Evolutionary conservation across 1,140 invertebrate species (phyloP).

Genomic region (Apocrypta bakeri): DNA sequence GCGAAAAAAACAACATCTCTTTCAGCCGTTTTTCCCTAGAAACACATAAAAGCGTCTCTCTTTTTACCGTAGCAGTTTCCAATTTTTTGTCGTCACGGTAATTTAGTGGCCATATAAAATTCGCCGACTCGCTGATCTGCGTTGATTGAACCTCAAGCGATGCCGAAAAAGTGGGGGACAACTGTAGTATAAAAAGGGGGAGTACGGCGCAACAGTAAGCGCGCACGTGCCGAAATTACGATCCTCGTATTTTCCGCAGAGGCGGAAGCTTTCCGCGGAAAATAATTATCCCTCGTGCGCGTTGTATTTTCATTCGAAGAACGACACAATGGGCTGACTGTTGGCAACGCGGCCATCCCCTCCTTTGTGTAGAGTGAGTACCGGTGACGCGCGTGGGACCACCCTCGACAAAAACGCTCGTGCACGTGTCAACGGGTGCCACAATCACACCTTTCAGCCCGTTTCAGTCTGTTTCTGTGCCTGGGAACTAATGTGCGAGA

Average conservation of each 20-base stretch:
- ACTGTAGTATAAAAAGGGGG: background rate
- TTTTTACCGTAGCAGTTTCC: background rate
- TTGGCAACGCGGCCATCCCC: background rate
- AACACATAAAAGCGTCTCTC: conserved; percentile 28
- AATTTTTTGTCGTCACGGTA: conserved; percentile 19
- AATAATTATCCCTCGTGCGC: conserved; percentile 22
- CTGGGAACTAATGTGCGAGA: background rate
- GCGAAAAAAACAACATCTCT: conserved; percentile 10
- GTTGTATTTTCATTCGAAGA: conserved; percentile 12
- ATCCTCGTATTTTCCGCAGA: conserved; percentile 23
- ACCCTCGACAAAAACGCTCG: background rate
- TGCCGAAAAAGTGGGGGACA: background rate
- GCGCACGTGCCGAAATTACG: conserved; percentile 19
- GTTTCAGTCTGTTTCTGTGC: background rate
- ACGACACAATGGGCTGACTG: background rate
- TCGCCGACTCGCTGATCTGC: conserved; percentile 2
- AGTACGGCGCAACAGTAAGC: background rate
- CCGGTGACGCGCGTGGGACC: background rate
- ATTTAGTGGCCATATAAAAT: conserved; percentile 37
- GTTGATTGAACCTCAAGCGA: background rate
- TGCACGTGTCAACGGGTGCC: conserved; percentile 8
- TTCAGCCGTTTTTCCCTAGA: background rate
- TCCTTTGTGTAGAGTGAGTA: background rate
- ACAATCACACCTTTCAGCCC: conserved; percentile 31
- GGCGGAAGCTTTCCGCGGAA: conserved; percentile 22